Conservation (phyloP, 1,140 invertebrate species). For the Drosophila pachea region DNA sequence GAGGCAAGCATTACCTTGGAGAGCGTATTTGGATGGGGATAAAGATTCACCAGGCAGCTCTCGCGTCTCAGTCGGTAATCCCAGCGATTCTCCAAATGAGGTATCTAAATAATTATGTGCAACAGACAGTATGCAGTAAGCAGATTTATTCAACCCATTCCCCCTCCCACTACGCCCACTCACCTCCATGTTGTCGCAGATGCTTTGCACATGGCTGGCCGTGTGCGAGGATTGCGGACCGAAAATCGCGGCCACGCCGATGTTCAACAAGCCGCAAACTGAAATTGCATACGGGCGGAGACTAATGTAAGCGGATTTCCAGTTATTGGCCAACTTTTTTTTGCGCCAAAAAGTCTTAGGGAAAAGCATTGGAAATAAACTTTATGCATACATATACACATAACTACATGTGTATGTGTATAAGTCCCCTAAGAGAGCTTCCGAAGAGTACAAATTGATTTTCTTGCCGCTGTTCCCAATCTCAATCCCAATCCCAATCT, state of each 20-base stretch:
- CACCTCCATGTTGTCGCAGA: conserved; percentile 95
- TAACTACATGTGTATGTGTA: conserved; percentile 1
- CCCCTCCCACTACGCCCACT: conserved; percentile 10
- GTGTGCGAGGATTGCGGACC: conserved; percentile 94
- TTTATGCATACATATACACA: background rate
- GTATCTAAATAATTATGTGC: conserved; percentile 81
- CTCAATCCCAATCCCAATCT: conserved; percentile 3
- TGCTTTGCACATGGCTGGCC: conserved; percentile 95
- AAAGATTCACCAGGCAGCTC: conserved; percentile 95
- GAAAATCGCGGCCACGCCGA: conserved; percentile 95
- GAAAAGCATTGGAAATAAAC: conserved; percentile 29
- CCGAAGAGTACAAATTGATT: conserved; percentile 60
- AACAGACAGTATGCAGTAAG: conserved; percentile 23
- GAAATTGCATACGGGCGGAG: conserved; percentile 64
- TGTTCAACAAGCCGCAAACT: conserved; percentile 93
- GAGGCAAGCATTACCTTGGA: conserved; percentile 84
- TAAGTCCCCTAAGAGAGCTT: conserved; percentile 41
- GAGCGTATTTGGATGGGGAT: conserved; percentile 93
- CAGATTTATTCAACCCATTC: conserved; percentile 7
- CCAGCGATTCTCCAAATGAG: conserved; percentile 96
- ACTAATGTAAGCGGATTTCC: conserved; percentile 20
- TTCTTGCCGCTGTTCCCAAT: conserved; percentile 34
- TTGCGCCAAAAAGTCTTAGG: conserved; percentile 15
- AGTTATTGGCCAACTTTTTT: conserved; percentile 40
- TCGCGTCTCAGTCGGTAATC: conserved; percentile 91